Evolutionary conservation across 2,113 vertebrate genomes (phyloP), one percentile per base, ranked within the genome.

Genomic region (Phyllopteryx taeniolatus): DNA sequence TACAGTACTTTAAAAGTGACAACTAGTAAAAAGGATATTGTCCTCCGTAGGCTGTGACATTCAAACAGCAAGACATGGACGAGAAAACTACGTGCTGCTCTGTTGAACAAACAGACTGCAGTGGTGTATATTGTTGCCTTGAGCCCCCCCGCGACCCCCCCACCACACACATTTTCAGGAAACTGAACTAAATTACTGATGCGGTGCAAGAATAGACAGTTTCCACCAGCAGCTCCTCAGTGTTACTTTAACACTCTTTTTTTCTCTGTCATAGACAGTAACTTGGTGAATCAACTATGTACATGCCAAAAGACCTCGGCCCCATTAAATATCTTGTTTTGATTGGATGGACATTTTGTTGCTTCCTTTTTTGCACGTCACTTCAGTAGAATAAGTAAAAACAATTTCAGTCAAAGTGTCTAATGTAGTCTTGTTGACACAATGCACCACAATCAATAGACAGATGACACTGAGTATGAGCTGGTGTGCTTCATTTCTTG

Each of bases 261-360:
- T 39, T 39, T 39, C 7, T 27, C 59, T 74, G 76, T 62, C 64
- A 75, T 74, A 79, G 66, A 68, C 68, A 79, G 78, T 71, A 88
- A 79, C 70, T 77, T 66, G 64, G 59, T 67, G 73, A 74, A 82
- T 86, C 75, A 74, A 75, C 79, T 77, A 82, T 72, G 78, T 81
- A 84, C 85, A 83, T 77, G 80, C 83, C 53, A 60, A 31, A 44
- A 59, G 71, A 74, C 79, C 74, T 75, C 65, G 79, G 83, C 73
- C 78, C 77, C 87, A 86, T 87, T 78, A 79, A 90, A 84, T 79
- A 66, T 31, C 80, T 77, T 82, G 78, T 83, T 84, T 79, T 85
- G 91, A 91, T 91, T 90, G 91, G 86, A 78, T 72, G 70, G 76
- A 71, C 78, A 83, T 84, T 89, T 86, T 88, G 85, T 79, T 88